Conservation (phyloP, 92 coral and sea anemone genomes). For the Anthopleura xanthogrammica region DNA sequence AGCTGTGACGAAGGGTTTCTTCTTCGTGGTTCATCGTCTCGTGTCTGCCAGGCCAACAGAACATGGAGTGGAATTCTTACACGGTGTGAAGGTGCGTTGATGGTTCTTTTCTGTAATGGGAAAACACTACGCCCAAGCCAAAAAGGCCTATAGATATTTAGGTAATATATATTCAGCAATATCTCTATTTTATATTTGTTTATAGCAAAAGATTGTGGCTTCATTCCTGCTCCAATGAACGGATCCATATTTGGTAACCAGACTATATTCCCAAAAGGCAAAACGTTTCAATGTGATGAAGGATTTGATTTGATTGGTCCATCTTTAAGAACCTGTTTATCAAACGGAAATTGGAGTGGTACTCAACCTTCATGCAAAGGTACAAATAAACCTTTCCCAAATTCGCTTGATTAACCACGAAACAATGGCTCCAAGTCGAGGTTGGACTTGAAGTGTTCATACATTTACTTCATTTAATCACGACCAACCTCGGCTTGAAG, state of each 20-base stretch:
- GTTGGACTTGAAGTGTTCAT: no score
- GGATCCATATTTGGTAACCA: conserved; percentile 38
- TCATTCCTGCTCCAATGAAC: conserved; percentile 32
- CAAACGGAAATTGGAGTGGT: conserved; percentile 79
- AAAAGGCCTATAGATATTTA: no score
- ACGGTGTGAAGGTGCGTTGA: conserved; percentile 31
- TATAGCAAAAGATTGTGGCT: conserved; percentile 62
- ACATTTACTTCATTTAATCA: no score
- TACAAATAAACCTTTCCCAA: background rate
- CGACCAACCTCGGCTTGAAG: no score
- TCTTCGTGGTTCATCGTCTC: conserved; percentile 31
- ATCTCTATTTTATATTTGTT: background rate
- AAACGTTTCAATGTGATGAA: conserved; percentile 46
- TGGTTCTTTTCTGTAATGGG: no score
- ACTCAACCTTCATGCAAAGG: conserved; percentile 52
- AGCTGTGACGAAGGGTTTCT: conserved; percentile 49
- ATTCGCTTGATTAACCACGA: no score
- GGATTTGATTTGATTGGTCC: conserved; percentile 71
- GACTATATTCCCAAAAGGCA: conserved; percentile 45
- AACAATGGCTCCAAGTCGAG: no score
- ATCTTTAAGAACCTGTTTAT: conserved; percentile 45
- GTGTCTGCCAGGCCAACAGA: conserved; percentile 46
- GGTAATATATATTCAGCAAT: no score
- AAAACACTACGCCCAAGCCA: no score
- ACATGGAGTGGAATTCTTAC: conserved; percentile 40